Evolutionary conservation across 2,113 vertebrate genomes (phyloP).

Genomic region (Diglossa brunneiventris): DNA sequence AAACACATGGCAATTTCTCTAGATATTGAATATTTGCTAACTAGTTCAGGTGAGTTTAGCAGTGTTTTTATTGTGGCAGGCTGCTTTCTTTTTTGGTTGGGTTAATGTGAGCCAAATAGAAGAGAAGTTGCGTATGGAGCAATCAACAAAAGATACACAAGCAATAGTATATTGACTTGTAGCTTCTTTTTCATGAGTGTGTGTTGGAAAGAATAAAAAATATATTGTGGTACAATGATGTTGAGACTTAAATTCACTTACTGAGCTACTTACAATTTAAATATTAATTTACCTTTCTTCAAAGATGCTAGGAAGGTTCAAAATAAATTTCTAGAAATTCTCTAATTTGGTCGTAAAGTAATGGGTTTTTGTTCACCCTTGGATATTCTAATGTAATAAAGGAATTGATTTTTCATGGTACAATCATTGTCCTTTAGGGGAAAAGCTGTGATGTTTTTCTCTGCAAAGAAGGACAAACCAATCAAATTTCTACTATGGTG

Average conservation of each 20-base stretch:
- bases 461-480: background rate
- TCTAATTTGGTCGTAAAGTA: background rate
- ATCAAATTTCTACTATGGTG: background rate
- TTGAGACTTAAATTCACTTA: background rate
- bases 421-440: background rate
- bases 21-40: background rate
- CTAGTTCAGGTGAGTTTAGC: background rate
- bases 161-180: background rate
- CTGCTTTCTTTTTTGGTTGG: background rate
- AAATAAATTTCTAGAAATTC: background rate
- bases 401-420: background rate
- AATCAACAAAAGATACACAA: background rate
- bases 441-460: background rate
- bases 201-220: background rate
- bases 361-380: rapidly evolving
- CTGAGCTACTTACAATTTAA: background rate
- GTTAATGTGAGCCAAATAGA: background rate
- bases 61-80: background rate
- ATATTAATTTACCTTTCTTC: background rate
- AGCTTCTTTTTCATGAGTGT: background rate
- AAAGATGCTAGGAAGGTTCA: background rate
- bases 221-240: background rate
- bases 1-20: background rate
- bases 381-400: background rate
- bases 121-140: background rate